Evolutionary conservation across 2,888 invertebrate species (phyloP).

Genomic region (Agriopis leucophaearia): DNA sequence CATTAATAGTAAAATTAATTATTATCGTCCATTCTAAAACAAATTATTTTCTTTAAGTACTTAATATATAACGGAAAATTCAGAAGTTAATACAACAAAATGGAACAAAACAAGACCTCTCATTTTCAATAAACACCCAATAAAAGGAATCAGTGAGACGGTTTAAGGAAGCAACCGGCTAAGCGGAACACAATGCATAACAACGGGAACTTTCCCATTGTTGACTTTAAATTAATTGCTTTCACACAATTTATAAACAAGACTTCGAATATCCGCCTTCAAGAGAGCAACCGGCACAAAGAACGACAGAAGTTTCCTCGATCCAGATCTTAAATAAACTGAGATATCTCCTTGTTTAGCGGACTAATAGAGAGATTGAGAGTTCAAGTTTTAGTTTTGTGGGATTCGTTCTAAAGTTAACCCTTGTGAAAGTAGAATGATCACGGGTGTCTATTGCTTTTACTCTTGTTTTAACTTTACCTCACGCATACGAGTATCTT

Average conservation of each 20-base stretch:
- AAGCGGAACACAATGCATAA: conserved; percentile 80
- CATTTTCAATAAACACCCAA: conserved; percentile 76
- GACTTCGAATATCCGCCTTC: conserved; percentile 59
- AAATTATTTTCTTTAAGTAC: background rate
- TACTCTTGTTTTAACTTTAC: no score
- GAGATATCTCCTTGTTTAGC: conserved; percentile 45
- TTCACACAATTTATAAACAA: conserved; percentile 71
- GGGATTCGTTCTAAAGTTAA: background rate
- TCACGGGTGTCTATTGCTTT: no score
- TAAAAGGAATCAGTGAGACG: conserved; percentile 80
- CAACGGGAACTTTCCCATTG: conserved; percentile 82
- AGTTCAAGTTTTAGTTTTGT: conserved; percentile 19
- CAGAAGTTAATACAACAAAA: conserved; percentile 50
- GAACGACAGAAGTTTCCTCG: conserved; percentile 54
- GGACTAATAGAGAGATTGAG: conserved; percentile 43
- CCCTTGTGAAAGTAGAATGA: background rate
- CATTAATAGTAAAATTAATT: background rate
- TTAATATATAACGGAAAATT: conserved; percentile 18
- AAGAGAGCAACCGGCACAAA: conserved; percentile 59
- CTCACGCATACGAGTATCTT: no score
- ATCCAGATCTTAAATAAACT: conserved; percentile 45
- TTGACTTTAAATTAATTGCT: conserved; percentile 82
- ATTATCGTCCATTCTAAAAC: background rate
- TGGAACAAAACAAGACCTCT: conserved; percentile 56
- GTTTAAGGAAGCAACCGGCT: conserved; percentile 77